phyloP scores from a whole-genome alignment of 2,113 vertebrate species.

The Chaetops frenatus region DNA sequence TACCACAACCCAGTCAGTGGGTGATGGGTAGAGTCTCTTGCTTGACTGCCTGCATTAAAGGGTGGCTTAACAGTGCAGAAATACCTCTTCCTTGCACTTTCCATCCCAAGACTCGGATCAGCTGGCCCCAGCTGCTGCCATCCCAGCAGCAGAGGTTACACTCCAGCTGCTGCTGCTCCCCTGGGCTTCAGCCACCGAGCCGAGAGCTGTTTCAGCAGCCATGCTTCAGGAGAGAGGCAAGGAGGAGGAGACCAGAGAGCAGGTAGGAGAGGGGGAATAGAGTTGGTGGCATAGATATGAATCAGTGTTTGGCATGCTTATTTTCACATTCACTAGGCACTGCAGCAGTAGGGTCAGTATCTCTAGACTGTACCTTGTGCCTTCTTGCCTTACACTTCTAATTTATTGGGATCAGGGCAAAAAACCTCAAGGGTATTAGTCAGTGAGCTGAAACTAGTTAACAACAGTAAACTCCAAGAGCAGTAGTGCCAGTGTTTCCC shows the following conservation, averaged over 20 bases:
- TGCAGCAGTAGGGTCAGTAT: not conserved
- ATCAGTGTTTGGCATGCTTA: rapidly evolving
- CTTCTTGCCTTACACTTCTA: not conserved
- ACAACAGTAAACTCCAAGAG: not conserved
- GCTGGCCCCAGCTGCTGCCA: not conserved
- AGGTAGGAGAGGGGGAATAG: not conserved
- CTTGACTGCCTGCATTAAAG: not conserved
- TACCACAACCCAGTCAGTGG: not conserved
- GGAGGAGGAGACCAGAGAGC: not conserved
- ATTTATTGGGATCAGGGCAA: not conserved
- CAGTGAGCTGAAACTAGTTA: not conserved
- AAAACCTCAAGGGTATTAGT: not conserved
- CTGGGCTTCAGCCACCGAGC: not conserved
- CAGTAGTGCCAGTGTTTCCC: not conserved
- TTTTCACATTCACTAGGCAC: not conserved
- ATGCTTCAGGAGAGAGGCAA: not conserved
- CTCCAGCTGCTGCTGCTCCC: not conserved
- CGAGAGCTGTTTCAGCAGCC: not conserved
- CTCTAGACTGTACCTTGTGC: not conserved
- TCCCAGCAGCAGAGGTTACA: not conserved
- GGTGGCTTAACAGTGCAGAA: not conserved
- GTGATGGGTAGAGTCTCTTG: not conserved
- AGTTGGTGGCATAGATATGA: not conserved
- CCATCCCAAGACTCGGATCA: not conserved
- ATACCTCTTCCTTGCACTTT: not conserved